Base-by-base conservation (phyloP, 1,140 invertebrate genomes). In the Zelostemma sp. region DNA sequence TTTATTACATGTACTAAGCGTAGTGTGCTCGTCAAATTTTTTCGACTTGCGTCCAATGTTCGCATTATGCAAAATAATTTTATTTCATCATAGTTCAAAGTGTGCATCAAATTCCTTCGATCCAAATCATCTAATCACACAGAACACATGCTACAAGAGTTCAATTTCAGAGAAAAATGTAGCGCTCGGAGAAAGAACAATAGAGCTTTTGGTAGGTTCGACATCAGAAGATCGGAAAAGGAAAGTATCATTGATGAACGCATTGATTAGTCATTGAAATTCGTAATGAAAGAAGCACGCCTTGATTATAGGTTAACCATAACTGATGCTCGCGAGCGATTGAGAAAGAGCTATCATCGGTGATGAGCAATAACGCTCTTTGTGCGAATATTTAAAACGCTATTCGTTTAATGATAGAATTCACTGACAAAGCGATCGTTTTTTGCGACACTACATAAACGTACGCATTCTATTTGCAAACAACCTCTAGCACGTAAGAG, bases 221-320 rank as follows among this genome's bases (percentile, higher is more conserved):
- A 63, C 31, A 48, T 45, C 48, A 16, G 60, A 69, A 63, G 56
- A 69, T 64, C 60, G 25, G 25, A 61, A 64, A 48, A 61, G 46
- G 18, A 65, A 58, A 43, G 50, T 12, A 11, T 4, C 11, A 40
- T 58, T 49, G 45, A 63, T 60, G 61, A 61, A 65, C 55, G 55
- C 59, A 59, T 53, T 65, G 63, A 70, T 69, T 69, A 69, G 60
- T 69, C 60, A 64, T 56, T 64, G 61, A 69, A 69, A 69, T 45
- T 62, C 46, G 16, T 40, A 51, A 48, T 49, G 49, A 70, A 70
- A 62, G 57, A 65, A 70, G 54, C 55, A 65, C 53, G 64, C 56
- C 61, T 70, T 70, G 68, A 70, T 70, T 70, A 70, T 65, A 65
- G 68, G 68, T 70, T 70, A 62, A 64, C 31, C 54, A 55, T 49